phyloP scores from a whole-genome alignment of 2,113 vertebrate species.

The Actenoides hombroni region DNA sequence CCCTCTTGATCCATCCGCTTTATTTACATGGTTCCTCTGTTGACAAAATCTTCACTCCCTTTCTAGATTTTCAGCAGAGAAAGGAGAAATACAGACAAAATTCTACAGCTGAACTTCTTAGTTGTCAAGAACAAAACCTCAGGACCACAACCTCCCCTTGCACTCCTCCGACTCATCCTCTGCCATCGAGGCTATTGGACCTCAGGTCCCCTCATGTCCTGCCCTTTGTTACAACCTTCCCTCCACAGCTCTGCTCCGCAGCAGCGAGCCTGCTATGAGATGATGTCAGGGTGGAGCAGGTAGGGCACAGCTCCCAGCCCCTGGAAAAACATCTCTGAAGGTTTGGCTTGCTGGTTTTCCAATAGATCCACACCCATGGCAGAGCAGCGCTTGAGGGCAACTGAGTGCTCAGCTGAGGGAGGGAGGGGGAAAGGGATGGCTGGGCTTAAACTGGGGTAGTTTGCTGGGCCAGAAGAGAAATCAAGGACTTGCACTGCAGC shows the following conservation, averaged over 20 bases:
- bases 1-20: background rate
- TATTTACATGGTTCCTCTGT: background rate
- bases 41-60: background rate
- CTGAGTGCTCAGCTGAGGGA: background rate
- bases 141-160: background rate
- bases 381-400: background rate
- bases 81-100: background rate
- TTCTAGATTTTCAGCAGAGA: background rate
- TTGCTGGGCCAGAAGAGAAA: background rate
- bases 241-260: background rate
- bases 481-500: background rate
- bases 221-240: background rate
- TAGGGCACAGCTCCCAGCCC: slow-evolving; percentile 7
- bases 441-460: background rate
- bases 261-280: rapidly evolving
- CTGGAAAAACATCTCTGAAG: slow-evolving; percentile 40
- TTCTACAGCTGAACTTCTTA: background rate
- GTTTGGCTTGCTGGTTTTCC: background rate
- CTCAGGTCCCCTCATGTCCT: rapidly evolving
- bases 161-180: background rate
- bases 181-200: background rate
- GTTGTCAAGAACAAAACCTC: background rate
- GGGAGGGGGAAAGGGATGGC: background rate
- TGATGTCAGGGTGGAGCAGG: background rate
- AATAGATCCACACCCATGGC: slow-evolving; percentile 10